These are phyloP conservation scores for Notechis scutatus DNA, from an alignment of 2,113 vertebrate species.

Conservation along the genomic window DNA sequence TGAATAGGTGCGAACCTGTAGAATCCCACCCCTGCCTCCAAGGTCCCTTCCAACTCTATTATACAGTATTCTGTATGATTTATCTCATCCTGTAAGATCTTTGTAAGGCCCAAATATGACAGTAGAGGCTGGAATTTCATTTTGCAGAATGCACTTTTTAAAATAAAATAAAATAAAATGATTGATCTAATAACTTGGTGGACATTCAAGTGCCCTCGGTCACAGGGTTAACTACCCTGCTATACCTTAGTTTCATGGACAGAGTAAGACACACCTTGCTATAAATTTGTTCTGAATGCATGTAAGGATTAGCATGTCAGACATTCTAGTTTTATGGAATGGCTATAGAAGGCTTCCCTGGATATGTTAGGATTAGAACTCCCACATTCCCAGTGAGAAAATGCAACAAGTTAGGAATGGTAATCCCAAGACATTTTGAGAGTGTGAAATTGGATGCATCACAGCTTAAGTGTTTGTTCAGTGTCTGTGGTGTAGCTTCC, in stretches of 20 bases:
- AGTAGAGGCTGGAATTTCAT: neutral
- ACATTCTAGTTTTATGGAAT: neutral
- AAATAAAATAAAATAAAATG: neutral
- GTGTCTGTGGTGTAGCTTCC: neutral
- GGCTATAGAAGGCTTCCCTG: neutral
- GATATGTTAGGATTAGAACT: neutral
- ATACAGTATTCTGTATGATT: neutral
- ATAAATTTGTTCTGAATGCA: neutral
- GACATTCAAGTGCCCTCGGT: neutral
- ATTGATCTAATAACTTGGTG: neutral
- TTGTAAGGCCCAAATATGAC: neutral
- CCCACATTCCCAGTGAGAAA: neutral
- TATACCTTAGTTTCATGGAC: neutral
- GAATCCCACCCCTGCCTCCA: neutral
- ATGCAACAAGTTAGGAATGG: neutral
- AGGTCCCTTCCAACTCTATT: neutral
- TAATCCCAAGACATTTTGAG: neutral
- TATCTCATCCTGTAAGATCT: neutral
- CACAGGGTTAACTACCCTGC: neutral
- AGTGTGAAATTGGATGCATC: neutral
- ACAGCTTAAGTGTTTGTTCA: too few relatives aligned
- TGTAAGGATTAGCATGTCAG: neutral
- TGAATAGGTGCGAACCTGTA: too few relatives aligned
- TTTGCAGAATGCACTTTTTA: neutral
- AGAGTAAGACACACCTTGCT: neutral